Conservation (phyloP, 2,113 vertebrate genomes). For the Catharus fuscescens region DNA sequence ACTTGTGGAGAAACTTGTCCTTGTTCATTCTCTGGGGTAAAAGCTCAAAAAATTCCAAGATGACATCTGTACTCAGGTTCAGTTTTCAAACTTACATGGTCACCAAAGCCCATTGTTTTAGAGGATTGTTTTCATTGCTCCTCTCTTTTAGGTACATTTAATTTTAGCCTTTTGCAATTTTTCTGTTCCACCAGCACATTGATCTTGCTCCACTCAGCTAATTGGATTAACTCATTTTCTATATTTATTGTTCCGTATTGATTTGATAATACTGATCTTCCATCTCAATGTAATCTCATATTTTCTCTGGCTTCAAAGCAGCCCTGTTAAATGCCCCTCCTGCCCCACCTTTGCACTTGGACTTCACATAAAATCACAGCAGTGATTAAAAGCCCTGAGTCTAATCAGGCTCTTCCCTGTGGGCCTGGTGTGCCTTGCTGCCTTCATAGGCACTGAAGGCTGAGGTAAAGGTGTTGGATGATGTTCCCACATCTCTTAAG, state of each 20-base stretch:
- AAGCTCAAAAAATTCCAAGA: neutral
- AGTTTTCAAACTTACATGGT: neutral
- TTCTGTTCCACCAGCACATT: neutral
- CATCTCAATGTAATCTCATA: neutral
- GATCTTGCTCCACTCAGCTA: neutral
- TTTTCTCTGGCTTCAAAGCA: neutral
- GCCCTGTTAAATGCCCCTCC: neutral
- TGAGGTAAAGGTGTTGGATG: neutral
- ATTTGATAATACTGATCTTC: neutral
- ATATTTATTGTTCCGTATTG: neutral
- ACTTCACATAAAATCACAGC: neutral
- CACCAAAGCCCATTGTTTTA: neutral
- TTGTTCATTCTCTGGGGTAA: neutral
- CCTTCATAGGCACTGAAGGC: neutral
- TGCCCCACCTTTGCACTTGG: neutral
- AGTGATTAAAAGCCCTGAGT: neutral
- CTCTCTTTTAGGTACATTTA: neutral
- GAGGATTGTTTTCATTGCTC: neutral
- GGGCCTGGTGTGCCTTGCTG: neutral
- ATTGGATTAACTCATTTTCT: neutral
- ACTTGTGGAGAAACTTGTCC: neutral
- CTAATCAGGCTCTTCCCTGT: neutral
- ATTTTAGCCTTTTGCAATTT: neutral
- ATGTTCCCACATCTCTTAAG: neutral
- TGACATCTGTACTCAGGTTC: neutral